Conservation (phyloP, 2,113 vertebrate species). For the Pseudorasbora parva region DNA sequence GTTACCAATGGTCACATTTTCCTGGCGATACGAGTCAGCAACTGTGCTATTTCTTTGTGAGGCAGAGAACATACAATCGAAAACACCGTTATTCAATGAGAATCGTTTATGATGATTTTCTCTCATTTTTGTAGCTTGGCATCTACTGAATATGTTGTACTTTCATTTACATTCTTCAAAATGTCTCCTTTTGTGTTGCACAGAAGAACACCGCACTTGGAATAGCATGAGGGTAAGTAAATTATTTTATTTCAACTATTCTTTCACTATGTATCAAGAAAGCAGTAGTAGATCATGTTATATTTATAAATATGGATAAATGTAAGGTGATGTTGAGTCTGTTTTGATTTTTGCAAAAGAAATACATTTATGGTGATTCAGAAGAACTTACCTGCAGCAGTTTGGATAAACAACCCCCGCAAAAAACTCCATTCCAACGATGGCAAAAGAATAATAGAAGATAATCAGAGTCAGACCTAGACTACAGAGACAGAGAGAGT, state of each 20-base stretch:
- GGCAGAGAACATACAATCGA: background rate
- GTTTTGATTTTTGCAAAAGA: background rate
- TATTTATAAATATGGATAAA: background rate
- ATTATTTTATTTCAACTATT: background rate
- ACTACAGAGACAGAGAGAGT: constrained; percentile 67
- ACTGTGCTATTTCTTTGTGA: constrained; percentile 87
- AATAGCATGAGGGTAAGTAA: background rate
- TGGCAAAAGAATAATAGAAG: constrained; percentile 98
- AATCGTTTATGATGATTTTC: background rate
- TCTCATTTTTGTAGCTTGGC: background rate
- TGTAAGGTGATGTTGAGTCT: background rate
- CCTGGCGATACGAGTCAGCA: constrained; percentile 87
- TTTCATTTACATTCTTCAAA: background rate
- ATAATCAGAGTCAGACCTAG: constrained; percentile 94
- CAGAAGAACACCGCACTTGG: background rate
- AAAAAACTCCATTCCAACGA: constrained; percentile 98
- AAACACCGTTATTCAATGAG: background rate
- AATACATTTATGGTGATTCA: background rate
- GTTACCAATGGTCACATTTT: constrained; percentile 85
- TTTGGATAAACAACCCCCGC: constrained; percentile 88
- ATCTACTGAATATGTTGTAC: background rate
- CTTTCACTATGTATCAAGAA: background rate
- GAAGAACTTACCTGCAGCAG: constrained; percentile 93
- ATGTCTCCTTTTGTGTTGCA: background rate
- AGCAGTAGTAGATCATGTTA: background rate